Base-by-base conservation (phyloP, 2,797 vertebrate species). In the Yasuhikotakia modesta region DNA sequence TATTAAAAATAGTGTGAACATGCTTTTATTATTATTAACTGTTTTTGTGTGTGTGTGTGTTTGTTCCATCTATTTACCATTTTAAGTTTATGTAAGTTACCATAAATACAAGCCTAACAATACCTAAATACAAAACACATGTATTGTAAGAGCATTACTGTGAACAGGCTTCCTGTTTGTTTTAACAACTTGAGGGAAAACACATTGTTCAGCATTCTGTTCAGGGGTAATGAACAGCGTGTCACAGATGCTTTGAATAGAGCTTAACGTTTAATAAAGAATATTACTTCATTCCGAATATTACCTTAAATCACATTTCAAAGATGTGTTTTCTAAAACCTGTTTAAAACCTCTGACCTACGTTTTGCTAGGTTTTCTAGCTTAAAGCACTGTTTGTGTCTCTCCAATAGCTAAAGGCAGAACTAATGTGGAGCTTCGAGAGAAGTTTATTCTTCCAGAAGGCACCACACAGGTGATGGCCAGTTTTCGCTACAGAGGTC, bases 371-470 rank as follows among this genome's bases (percentile, higher is more conserved):
- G n/a, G n/a, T n/a, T 39, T 78, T 30, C 24, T 17, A 21, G 5
- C 83, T 90, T 32, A 88, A 75, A 45, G 5, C 4, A 58, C 5
- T 66, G 12, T n/a, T n/a, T 57, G 21, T 80, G 35, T 21, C 13
- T n/a, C 52, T 64, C 57, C 27, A 66, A 82, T 85, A 99, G 97
- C 97, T 61, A 99, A 99, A 91, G 98, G 97, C 79, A 94, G 98
- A 83, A 99, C 98, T 16, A 99, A 99, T 1, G 76, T 99, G 91
- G 97, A 99, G 85, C 92, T 99, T 24, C 93, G 98, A 0, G 98
- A 99, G 85, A 99, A 99, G 92, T 99, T 99, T 90, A 99, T 99
- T 82, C 87, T 99, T 80, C 97, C 98, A 0, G 97, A 99, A 11
- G 97, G 97, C 46, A 92, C 95, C 87, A 96, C 94, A 64, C 98